These are phyloP conservation scores for Cerceris rybyensis DNA, from an alignment of 2,888 invertebrate genomes.

Conservation along the genomic window DNA sequence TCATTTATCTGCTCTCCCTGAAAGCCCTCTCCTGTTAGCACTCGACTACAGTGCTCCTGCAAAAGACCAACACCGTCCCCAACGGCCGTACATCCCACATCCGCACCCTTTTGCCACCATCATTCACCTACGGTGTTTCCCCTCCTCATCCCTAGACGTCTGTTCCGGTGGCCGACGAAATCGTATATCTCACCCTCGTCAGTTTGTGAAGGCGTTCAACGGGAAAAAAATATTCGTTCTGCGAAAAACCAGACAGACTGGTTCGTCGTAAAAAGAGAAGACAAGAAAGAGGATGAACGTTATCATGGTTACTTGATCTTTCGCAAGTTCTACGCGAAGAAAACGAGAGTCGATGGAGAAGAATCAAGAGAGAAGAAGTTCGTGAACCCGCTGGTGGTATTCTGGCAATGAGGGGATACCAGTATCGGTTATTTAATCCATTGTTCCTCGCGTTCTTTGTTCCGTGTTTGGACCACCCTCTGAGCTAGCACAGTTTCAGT, in stretches of 20 bases:
- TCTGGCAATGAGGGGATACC: no score
- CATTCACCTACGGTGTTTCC: slow-evolving; percentile 19
- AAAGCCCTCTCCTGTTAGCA: not conserved
- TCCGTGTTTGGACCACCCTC: not conserved
- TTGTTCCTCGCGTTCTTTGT: no score
- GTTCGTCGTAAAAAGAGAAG: not conserved
- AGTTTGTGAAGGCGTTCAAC: slow-evolving; percentile 6
- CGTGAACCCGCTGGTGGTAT: no score
- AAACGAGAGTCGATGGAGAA: no score
- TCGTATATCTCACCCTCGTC: slow-evolving; percentile 18
- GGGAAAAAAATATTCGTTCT: slow-evolving; percentile 6
- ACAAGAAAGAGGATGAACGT: not conserved
- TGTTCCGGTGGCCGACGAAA: slow-evolving; percentile 2
- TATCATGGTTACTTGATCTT: slow-evolving; percentile 1
- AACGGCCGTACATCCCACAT: not conserved
- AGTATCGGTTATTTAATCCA: no score
- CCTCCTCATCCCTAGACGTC: not conserved
- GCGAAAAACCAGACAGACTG: slow-evolving; percentile 1
- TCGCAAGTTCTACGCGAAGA: not conserved
- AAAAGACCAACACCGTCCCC: slow-evolving; percentile 17
- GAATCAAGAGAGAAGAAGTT: no score
- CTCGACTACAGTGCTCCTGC: not conserved
- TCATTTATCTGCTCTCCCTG: not conserved
- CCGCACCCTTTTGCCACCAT: slow-evolving; percentile 16
- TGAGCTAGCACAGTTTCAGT: not conserved